Evolutionary conservation across 2,888 invertebrate species (phyloP), one percentile per base, ranked within the genome.

Genomic region (Artemia sinica): DNA sequence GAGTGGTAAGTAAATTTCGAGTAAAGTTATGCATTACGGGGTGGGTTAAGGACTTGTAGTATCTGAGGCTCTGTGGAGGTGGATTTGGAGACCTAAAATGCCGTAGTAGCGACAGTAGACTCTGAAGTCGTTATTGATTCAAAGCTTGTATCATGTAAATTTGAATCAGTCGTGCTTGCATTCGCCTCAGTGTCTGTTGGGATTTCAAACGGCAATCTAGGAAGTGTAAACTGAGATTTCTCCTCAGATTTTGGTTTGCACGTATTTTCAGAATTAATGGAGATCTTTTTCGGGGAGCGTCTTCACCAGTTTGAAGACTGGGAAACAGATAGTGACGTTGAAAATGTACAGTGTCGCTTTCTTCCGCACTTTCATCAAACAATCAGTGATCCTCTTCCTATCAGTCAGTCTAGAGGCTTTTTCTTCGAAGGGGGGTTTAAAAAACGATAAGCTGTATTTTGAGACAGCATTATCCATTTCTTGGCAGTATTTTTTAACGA

Each of bases 1-100:
- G 76, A 91, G 91, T 85, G 91, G 91, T 91, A 80, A 77, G 71
- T 72, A 49, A 51, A 65, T 68, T 41, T 41, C 1, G 41, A 41
- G 41, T 41, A 41, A 41, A 3, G 51, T 50, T 13, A 63, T 41
- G n/a, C 28, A 63, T 68, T 52, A 63, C 28, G 14, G 41, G 13
- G 51, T 14, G 41, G 14, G 12, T 41, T 14, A 52, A 14, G 65
- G 14, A 14, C 14, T 50, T 14, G 51, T n/a, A 50, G 11, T 48
- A 14, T 28, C 18, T 41, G 41, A 41, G 41, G 6, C 41, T 41
- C 41, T 41, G 41, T 2, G 4, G 41, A 41, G 41, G 41, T 41
- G 41, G 41, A 41, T 41, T 41, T 41, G 41, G 41, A 6, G 41
- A 41, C 41, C 41, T 41, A 41, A 41, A 41, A 41, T 41, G 41